Evolutionary conservation across 2,113 vertebrate genomes (phyloP).

Genomic region (Rhabdornis inornatus): DNA sequence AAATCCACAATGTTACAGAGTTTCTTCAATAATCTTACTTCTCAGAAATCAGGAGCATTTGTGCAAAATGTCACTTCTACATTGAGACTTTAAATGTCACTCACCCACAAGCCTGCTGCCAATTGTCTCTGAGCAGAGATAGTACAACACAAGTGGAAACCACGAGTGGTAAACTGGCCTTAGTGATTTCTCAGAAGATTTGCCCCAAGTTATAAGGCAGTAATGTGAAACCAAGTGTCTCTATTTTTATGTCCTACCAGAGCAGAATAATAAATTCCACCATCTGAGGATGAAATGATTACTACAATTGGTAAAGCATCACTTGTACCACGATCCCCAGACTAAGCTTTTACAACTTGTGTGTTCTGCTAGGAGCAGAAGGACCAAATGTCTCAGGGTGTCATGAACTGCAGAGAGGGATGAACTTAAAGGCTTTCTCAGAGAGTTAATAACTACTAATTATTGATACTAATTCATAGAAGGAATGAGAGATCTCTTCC

Average conservation of each 20-base stretch:
- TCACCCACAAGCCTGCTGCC: not conserved
- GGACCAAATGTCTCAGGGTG: not conserved
- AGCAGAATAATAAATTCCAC: not conserved
- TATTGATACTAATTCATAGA: not conserved
- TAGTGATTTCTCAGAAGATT: not conserved
- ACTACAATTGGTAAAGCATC: not conserved
- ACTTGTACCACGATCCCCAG: not conserved
- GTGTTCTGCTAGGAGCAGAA: not conserved
- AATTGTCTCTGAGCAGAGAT: not conserved
- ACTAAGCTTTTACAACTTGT: not conserved
- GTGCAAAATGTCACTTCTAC: not conserved
- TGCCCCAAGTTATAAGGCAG: not conserved
- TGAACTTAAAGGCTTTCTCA: not conserved
- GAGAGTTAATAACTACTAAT: not conserved
- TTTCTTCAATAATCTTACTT: not conserved
- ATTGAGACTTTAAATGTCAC: not conserved
- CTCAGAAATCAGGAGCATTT: not conserved
- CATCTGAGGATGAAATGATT: not conserved
- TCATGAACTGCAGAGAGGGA: not conserved
- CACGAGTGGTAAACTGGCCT: not conserved
- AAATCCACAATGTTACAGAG: not conserved
- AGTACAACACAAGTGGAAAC: not conserved
- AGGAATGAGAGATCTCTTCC: not conserved
- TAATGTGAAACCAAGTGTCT: accelerated
- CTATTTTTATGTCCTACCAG: not conserved